Base-by-base conservation (phyloP, 92 coral and sea anemone genomes). In the Epizoanthus fatuus region DNA sequence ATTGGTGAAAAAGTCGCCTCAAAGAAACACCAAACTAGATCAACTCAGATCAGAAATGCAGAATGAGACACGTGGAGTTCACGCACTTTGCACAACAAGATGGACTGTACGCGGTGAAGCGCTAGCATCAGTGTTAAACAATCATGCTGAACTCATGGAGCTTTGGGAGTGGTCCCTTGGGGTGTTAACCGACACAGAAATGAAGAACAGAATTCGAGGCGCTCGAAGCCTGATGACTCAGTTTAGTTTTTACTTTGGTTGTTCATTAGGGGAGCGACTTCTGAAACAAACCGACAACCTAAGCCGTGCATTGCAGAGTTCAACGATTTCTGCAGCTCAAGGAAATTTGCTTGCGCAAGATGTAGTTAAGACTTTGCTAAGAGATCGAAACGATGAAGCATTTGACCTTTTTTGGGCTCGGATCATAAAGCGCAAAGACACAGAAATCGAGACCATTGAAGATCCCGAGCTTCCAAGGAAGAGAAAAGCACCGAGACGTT, bases 31-130 rank as follows among this genome's bases (percentile, higher is more conserved):
- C 63, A 81, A 90, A 74, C 71, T 90, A 81, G 88, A 86, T 32
- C 65, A 90, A 69, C 44, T 86, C 29, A 79, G 89, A 65, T 69
- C 29, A 44, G 89, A 86, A 81, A 86, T 69, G 45, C 63, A 60
- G 69, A 87, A 91, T 77, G 91, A 75, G 68, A 53, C 87, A 3
- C 64, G 76, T 11, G 88, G 94, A 53, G 91, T 87, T 42, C 94
- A 91, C 65, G 84, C 86, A 5, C 72, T 91, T 63, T 87, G 91
- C 81, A 72, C 91, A 37, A 87, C 91, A 76, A 52, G 94, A 82
- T 91, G 91, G 91, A 87, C 89, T 69, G 85, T 91, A 10, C 89
- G 92, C 11, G 86, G 94, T 25, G 87, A 91, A 57, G 86, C 92
- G 42, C 74, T 87, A 63, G 89, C 72, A 79, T 76, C 88, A 64